A percentile compares a stretch with the other conserved stretches of the same genome.
Conservation (phyloP, 2,113 vertebrate genomes). For the Ellobius talpinus region DNA sequence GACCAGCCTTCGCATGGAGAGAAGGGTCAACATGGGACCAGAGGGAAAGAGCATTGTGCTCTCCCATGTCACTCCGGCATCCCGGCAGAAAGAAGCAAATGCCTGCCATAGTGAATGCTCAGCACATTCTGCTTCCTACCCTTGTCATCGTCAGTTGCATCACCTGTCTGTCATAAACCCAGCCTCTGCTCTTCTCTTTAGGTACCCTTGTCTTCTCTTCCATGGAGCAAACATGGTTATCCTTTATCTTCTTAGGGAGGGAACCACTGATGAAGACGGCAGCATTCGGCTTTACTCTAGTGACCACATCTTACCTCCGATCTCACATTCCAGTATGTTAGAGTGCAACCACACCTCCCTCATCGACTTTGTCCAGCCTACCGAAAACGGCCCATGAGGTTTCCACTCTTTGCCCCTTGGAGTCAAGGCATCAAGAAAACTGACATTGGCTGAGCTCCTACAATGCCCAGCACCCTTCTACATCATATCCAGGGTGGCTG, state of each 20-base stretch:
- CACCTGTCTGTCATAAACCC: neutral
- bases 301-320: neutral
- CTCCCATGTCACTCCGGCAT: rapidly evolving
- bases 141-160: rapidly evolving
- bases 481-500: neutral
- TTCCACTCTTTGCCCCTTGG: neutral
- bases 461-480: rapidly evolving
- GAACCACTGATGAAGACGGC: neutral
- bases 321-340: neutral
- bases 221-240: neutral
- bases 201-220: neutral
- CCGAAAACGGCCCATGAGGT: neutral
- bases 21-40: neutral
- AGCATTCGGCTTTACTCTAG: neutral
- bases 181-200: neutral
- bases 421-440: neutral
- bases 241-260: neutral
- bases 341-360: too few species aligned
- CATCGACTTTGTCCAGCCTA: neutral
- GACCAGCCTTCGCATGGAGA: neutral
- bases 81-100: neutral
- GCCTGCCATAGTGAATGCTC: rapidly evolving
- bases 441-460: rapidly evolving
- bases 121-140: rapidly evolving
- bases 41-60: neutral